Evolutionary conservation across 2,113 vertebrate species (phyloP).

Genomic region (Galemys pyrenaicus): DNA sequence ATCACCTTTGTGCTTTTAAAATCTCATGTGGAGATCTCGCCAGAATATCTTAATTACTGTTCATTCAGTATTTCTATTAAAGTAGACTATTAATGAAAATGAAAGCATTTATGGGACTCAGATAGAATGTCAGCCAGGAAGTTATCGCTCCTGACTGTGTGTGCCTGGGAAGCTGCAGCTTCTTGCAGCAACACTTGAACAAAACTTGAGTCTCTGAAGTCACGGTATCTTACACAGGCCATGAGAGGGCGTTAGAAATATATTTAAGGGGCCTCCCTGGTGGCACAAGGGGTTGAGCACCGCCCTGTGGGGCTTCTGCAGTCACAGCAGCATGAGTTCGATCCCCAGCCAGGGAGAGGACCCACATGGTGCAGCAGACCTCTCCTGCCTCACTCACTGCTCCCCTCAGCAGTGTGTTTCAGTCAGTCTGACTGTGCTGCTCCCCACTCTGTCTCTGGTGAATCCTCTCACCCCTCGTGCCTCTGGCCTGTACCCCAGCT

Average conservation of each 20-base stretch:
- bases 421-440: too few relatives aligned
- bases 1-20: neutral
- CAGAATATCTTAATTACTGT: neutral
- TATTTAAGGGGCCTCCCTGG: neutral
- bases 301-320: too few relatives aligned
- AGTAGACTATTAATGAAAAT: neutral
- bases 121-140: neutral
- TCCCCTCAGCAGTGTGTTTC: too few relatives aligned
- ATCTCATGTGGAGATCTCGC: neutral
- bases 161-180: neutral
- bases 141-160: too few relatives aligned
- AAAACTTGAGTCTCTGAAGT: neutral
- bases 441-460: too few relatives aligned
- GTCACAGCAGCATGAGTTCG: too few relatives aligned
- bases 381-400: too few relatives aligned
- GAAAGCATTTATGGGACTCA: neutral
- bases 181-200: neutral
- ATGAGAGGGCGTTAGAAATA: slow-evolving; percentile 19
- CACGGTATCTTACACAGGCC: neutral
- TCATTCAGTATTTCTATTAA: neutral
- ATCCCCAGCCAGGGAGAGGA: too few relatives aligned
- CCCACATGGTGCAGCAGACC: too few relatives aligned
- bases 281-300: too few relatives aligned
- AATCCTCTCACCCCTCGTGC: too few relatives aligned
- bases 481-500: too few relatives aligned